Base-by-base conservation (phyloP, 2,113 vertebrate species). In the Chamaea fasciata region DNA sequence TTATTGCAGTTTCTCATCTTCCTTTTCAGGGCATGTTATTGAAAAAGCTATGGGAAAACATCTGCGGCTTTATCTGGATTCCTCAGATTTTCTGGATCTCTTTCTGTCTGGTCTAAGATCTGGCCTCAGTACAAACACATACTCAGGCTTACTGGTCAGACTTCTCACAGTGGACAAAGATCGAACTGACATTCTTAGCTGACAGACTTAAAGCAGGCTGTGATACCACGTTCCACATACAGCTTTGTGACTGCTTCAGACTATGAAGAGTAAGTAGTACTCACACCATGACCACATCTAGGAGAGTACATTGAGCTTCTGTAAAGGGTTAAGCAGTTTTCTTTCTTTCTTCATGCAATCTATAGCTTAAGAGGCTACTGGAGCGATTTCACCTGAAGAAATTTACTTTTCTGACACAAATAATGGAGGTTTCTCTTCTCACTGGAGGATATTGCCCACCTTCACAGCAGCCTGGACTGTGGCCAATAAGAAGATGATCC, bases 11-110 rank as follows among this genome's bases (percentile, higher is more conserved):
- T 50, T 80, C 95, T 90, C 95, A 95, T 93, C 94, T 94, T 96
- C 93, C 93, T 96, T 97, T 96, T 96, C 73, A 83, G 88, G 88
- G 21, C 68, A 94, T 93, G 92, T 93, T 96, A 92, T 89, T 94
- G 83, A 94, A 82, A 94, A 95, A 92, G 81, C 53, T 84, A 62
- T 82, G 62, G 77, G 94, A 96, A 96, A 95, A 94, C 76, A 94
- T 64, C 46, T 93, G 83, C 28, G 91, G 87, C 76, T 96, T 94
- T 94, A 96, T 94, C 96, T 91, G 67, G 95, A 97, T 96, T 95
- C 89, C 87, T 92, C 81, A 85, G 67, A 96, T 94, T 94, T 96
- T 94, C 96, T 96, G 93, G 85, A 93, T 86, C 92, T 88, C 47
- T 70, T 94, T 90, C 82, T 0, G 2, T 96, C 85, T 93, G 59